Evolutionary conservation across 2,113 vertebrate genomes (phyloP).

Genomic region (Tenebrosternarchus preto): DNA sequence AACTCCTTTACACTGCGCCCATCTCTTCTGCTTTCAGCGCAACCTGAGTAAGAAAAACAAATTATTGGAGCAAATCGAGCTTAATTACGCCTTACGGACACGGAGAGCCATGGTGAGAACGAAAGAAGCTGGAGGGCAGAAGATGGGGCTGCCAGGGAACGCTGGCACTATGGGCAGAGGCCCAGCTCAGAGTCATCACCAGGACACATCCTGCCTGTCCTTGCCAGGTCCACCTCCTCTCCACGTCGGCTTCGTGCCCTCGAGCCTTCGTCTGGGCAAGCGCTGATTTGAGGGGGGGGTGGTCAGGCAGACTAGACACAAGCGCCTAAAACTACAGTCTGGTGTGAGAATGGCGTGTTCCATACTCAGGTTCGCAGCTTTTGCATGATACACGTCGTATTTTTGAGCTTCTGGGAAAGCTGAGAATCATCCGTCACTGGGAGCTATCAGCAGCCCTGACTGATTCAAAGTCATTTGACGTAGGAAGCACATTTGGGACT

Average conservation of each 20-base stretch:
- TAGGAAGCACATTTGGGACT: no score
- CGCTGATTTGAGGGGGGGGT: neutral
- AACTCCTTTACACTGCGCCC: neutral
- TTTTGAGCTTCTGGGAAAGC: no score
- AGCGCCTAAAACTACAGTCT: neutral
- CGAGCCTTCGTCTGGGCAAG: no score
- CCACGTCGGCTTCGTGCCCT: neutral
- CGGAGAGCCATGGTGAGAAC: slow-evolving; percentile 7
- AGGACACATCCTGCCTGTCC: no score
- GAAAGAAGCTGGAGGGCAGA: neutral
- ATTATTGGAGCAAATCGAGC: slow-evolving; percentile 30
- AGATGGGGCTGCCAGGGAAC: slow-evolving; percentile 15
- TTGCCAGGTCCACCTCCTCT: neutral
- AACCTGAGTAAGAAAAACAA: slow-evolving; percentile 22
- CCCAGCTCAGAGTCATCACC: no score
- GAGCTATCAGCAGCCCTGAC: no score
- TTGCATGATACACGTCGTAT: no score
- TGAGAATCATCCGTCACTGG: no score
- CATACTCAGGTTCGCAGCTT: no score
- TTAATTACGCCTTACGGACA: slow-evolving; percentile 48
- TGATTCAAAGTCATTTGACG: no score
- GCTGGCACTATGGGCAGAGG: neutral
- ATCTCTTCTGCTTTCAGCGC: neutral
- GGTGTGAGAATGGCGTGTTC: neutral
- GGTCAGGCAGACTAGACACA: neutral